A percentile compares a stretch with the other conserved stretches of the same genome.
phyloP scores from a whole-genome alignment of 2,797 vertebrate genomes.

The Buphagus erythrorhynchus region DNA sequence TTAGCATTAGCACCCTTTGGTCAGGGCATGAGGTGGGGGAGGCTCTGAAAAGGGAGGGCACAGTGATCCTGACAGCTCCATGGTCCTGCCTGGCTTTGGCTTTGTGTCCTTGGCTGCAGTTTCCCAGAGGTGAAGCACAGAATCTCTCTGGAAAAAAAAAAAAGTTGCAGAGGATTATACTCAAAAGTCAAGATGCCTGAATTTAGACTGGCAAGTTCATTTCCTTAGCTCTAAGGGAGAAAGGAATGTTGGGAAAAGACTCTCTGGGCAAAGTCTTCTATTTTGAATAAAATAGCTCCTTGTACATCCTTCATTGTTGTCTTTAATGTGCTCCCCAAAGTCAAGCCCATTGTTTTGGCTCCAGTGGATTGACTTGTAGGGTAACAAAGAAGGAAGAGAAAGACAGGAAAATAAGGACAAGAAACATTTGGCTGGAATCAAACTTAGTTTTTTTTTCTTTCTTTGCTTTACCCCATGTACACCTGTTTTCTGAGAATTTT shows the following conservation, averaged over 20 bases:
- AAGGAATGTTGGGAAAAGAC: background rate
- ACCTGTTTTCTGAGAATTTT: background rate
- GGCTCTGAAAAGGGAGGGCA: background rate
- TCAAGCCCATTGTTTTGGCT: background rate
- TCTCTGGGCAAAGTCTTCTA: background rate
- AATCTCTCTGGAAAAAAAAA: background rate
- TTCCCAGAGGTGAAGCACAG: background rate
- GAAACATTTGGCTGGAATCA: background rate
- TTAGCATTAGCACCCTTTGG: background rate
- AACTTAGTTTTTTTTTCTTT: background rate
- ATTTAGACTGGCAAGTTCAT: background rate
- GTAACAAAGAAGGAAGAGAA: background rate
- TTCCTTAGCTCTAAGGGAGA: background rate
- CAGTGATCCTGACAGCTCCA: background rate
- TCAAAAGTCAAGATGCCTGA: background rate
- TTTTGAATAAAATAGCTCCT: background rate
- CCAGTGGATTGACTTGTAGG: background rate
- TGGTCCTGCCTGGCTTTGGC: background rate
- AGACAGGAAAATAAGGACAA: background rate
- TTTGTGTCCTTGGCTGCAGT: background rate
- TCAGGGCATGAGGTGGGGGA: background rate
- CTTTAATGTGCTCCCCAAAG: background rate
- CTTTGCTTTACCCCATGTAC: background rate
- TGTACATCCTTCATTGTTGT: background rate
- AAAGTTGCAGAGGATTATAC: background rate